Base-by-base conservation (phyloP, 1,140 invertebrate genomes). In the Psix sp. region DNA sequence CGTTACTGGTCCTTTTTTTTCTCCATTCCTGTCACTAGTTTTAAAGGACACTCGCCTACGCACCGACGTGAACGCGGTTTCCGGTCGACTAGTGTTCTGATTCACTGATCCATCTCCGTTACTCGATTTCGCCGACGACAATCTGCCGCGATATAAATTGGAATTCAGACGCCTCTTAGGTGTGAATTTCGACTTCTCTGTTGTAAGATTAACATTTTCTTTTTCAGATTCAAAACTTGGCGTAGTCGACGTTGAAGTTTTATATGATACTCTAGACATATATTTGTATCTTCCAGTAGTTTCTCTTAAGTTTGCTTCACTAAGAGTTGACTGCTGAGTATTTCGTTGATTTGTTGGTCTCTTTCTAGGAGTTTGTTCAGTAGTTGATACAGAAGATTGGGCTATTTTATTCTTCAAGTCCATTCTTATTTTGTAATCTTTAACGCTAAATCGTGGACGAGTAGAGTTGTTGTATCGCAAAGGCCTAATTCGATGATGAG, bases 381-480 rank as follows among this genome's bases (percentile, higher is more conserved):
- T 78, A 0, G 72, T 67, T 0, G 77, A 70, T 5, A 15, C 67
- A 0, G 77, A 59, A 6, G 45, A 42, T 0, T 78, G 77, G 0
- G 60, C 35, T 5, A 83, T 52, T 59, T 80, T 80, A 24, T 75
- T 87, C 26, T 84, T 85, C 46, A 84, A 81, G 29, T 86, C 86
- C 49, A 88, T 54, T 1, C 86, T 77, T 13, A 80, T 87, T 71
- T 86, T 87, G 72, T 89, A 89, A 40, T 89, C 87, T 65, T 89
- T 87, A 7, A 86, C 79, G 60, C 84, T 86, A 48, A 86, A 86
- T 3, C 85, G 74, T 2, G 86, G 85, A 0, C 84, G 74, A 1
- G 83, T 86, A 0, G 82, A 48, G 26, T 86, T 87, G 0, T 80
- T 80, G 38, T 80, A 82, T 42, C 81, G 73, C 18, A 83, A 73